Conservation (phyloP, 2,113 vertebrate species). For the Tachysurus vachellii region DNA sequence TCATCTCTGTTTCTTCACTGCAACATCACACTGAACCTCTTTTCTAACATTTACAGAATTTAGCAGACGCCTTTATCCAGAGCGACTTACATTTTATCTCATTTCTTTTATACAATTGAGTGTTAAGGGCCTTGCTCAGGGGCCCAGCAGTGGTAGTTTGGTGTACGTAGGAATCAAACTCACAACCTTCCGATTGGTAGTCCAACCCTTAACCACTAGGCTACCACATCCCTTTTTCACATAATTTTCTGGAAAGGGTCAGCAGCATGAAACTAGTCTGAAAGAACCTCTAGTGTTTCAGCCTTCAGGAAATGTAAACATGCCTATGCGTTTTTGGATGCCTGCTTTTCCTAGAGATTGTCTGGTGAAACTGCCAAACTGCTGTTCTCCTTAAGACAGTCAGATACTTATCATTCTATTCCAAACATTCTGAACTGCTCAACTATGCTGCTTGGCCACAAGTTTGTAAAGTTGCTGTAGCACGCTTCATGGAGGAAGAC, state of each 20-base stretch:
- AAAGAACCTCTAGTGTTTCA: constrained; percentile 1
- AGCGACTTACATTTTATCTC: no score
- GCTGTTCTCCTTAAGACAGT: background rate
- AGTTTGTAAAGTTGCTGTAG: constrained; percentile 16
- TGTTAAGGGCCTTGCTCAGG: no score
- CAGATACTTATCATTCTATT: background rate
- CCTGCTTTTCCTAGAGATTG: background rate
- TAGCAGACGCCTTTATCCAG: no score
- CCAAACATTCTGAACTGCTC: background rate
- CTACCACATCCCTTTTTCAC: no score
- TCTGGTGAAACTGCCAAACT: background rate
- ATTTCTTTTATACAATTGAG: no score
- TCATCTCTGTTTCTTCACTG: background rate
- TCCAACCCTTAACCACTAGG: no score
- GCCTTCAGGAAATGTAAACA: background rate
- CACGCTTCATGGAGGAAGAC: background rate
- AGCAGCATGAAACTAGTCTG: constrained; percentile 1
- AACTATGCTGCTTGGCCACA: constrained; percentile 6
- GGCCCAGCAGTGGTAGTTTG: no score
- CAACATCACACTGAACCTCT: background rate
- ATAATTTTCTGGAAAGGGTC: background rate
- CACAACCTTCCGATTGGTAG: no score
- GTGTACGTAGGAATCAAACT: no score
- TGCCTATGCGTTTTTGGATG: background rate
- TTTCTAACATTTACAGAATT: background rate